A percentile compares a stretch with the other conserved stretches of the same genome.
Evolutionary conservation across 2,113 vertebrate species (phyloP).

Genomic region (Etia nguti): DNA sequence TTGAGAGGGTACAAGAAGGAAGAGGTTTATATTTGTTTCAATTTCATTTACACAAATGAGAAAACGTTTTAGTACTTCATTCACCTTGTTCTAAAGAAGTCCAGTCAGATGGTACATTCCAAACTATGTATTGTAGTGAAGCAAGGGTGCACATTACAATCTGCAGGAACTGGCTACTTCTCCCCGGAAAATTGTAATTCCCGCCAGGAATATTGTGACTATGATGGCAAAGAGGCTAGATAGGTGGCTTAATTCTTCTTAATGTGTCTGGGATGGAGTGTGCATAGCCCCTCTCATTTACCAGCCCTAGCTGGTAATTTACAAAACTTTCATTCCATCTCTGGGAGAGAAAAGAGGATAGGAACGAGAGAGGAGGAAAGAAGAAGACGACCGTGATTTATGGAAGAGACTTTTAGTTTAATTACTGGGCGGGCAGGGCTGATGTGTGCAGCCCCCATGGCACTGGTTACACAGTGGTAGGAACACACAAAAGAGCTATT

Average conservation of each 20-base stretch:
- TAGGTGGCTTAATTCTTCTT: conserved; percentile 55
- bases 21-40: neutral
- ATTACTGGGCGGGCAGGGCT: conserved; percentile 65
- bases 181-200: conserved; percentile 19
- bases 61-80: neutral
- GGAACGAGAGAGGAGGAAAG: conserved; percentile 12
- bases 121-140: neutral
- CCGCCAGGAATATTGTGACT: conserved; percentile 7
- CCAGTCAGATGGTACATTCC: neutral
- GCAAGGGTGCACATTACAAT: neutral
- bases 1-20: neutral
- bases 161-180: neutral
- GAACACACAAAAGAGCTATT: conserved; percentile 9
- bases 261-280: conserved; percentile 28
- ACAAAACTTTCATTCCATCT: conserved; percentile 53
- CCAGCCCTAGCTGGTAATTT: conserved; percentile 46
- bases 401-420: conserved; percentile 75
- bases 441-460: conserved; percentile 51
- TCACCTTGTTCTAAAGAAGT: neutral
- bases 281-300: conserved; percentile 6
- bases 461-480: conserved; percentile 27
- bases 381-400: conserved; percentile 67
- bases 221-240: neutral
- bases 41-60: neutral
- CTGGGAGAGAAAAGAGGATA: conserved; percentile 21